Evolutionary conservation across 2,113 vertebrate genomes (phyloP), one percentile per base, ranked within the genome.

Genomic region (Dromiciops gliroides): DNA sequence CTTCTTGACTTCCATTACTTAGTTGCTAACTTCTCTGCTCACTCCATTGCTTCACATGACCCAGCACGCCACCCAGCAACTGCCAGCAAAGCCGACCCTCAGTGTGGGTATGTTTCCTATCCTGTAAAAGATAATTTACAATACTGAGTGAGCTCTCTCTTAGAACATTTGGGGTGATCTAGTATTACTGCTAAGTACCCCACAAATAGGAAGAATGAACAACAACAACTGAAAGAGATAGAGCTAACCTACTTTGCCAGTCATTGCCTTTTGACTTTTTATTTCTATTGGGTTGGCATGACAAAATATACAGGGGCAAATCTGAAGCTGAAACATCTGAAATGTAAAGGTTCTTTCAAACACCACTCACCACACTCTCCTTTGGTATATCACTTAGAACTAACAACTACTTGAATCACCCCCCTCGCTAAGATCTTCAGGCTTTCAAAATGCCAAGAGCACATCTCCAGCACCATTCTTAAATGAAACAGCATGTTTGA

Each of bases 401-500:
- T 26, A 93, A 2, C 50, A 53, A 31, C 28, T 92, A n/a, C 51
- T 96, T 89, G 8, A 94, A 56, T 52, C 49, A 94, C 6, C 94
- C n/a, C 91, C 26, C 51, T 56, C 19, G 14, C 48, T 19, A 94
- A 94, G 52, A 67, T 8, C 47, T 89, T 0, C 47, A 31, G 2
- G 75, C 93, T 60, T 47, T 95, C 93, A 56, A 88, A 90, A 89
- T 93, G 89, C 47, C 92, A 90, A 28, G 50, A 90, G 10, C 90
- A 92, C 52, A 83, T 49, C 37, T 14, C 50, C 44, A 56, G 75
- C 89, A 56, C 89, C 44, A 51, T 97, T 96, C 95, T 94, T 93
- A 94, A 95, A 52, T 89, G 91, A 97, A 98, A 95, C 26, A 31
- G 56, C 93, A 4, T 4, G 93, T 95, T 96, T 96, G 97, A 90